phyloP scores from a whole-genome alignment of 1,140 invertebrate species.

The Lysiphlebus fabarum region DNA sequence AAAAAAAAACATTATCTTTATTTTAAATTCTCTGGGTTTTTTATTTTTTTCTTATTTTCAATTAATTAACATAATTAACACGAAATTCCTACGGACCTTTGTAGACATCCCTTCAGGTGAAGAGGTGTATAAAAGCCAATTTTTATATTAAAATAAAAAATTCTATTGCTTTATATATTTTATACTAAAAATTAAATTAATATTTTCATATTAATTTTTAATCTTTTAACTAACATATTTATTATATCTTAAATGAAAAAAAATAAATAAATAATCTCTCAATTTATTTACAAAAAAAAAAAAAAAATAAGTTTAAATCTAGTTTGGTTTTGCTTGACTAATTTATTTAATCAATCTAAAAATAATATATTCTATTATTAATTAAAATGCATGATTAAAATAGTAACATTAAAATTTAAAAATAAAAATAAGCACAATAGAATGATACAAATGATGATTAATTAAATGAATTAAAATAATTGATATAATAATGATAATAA shows the following conservation, averaged over 20 bases:
- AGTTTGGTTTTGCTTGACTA: no score
- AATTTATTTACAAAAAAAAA: no score
- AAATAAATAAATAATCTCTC: not conserved
- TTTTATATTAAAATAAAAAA: not conserved
- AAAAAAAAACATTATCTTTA: no score
- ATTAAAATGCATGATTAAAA: no score
- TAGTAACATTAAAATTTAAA: not conserved
- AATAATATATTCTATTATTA: no score
- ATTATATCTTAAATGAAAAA: not conserved
- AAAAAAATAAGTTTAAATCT: no score
- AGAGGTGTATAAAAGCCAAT: conserved; percentile 38
- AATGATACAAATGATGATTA: not conserved
- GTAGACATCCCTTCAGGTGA: conserved; percentile 47
- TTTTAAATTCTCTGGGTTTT: conserved; percentile 1
- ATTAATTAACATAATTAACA: conserved; percentile 21
- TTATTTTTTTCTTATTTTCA: conserved; percentile 8
- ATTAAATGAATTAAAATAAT: conserved; percentile 15
- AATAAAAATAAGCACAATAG: no score
- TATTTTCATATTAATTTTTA: no score
- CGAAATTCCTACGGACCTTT: conserved; percentile 39
- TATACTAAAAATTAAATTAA: no score
- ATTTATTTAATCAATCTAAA: no score
- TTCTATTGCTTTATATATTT: not conserved
- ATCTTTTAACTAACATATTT: not conserved
- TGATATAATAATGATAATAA: conserved; percentile 6